These are phyloP conservation scores for Volucella inanis DNA, from an alignment of 2,888 invertebrate species.

Conservation along the genomic window DNA sequence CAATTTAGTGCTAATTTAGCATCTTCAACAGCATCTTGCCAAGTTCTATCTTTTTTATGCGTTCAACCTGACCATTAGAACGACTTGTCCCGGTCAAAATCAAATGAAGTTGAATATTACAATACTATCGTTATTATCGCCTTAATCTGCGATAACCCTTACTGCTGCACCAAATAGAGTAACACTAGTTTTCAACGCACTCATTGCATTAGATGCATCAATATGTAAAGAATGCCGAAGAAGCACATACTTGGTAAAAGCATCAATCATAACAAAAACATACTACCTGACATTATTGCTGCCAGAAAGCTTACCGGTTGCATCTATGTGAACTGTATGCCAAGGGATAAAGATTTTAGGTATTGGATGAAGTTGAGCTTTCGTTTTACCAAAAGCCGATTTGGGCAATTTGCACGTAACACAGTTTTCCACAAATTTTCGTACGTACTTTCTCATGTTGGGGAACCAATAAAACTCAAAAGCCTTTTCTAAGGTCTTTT, in stretches of 20 bases:
- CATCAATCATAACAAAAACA: conserved; percentile 4
- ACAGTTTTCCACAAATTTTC: conserved; percentile 17
- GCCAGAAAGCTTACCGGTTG: too few species aligned
- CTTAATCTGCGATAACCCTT: background rate
- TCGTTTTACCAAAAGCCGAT: conserved; percentile 46
- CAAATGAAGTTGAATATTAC: background rate
- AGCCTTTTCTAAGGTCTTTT: conserved; percentile 1
- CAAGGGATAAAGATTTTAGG: conserved; percentile 19
- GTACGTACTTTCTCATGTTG: conserved; percentile 11
- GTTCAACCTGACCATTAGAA: too few species aligned
- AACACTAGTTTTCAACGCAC: conserved; percentile 3
- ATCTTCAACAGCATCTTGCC: too few species aligned
- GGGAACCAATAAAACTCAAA: conserved; percentile 19
- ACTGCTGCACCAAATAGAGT: conserved; percentile 19
- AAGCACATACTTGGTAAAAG: conserved; percentile 5
- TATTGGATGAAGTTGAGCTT: conserved; percentile 43
- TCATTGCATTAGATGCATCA: background rate
- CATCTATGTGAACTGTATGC: conserved; percentile 2
- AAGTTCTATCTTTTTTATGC: too few species aligned
- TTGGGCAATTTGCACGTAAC: conserved; percentile 44
- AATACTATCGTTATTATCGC: too few species aligned
- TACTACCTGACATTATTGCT: background rate
- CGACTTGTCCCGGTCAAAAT: too few species aligned
- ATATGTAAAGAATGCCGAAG: conserved; percentile 3
- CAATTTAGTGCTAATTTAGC: too few species aligned